Conservation (phyloP, 92 coral and sea anemone genomes). For the Actinostola sp. region DNA sequence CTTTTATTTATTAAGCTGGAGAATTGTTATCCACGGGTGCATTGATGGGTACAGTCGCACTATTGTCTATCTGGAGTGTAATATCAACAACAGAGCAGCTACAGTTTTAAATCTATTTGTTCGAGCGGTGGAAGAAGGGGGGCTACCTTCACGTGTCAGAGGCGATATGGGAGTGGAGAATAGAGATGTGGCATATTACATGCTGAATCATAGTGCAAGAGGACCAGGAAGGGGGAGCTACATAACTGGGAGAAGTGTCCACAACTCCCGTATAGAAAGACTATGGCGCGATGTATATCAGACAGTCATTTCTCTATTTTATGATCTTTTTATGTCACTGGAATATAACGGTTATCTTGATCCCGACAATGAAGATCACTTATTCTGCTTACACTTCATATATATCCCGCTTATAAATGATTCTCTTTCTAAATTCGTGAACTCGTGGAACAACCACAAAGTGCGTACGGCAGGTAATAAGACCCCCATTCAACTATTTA, state of each 20-base stretch:
- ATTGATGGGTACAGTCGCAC: constrained; percentile 65
- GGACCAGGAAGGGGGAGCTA: no score
- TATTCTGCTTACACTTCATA: constrained; percentile 46
- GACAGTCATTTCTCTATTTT: constrained; percentile 41
- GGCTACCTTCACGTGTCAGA: constrained; percentile 60
- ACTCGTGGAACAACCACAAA: constrained; percentile 55
- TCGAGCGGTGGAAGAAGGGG: constrained; percentile 68
- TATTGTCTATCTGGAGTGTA: constrained; percentile 46
- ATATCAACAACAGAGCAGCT: constrained; percentile 47
- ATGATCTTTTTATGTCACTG: constrained; percentile 23
- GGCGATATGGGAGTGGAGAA: constrained; percentile 78
- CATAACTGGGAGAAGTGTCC: constrained; percentile 58
- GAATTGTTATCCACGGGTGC: constrained; percentile 61
- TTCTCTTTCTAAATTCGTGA: constrained; percentile 30
- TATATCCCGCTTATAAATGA: constrained; percentile 31
- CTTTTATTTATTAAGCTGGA: constrained; percentile 58
- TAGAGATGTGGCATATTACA: constrained; percentile 52
- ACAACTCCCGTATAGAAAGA: constrained; percentile 53
- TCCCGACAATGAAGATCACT: constrained; percentile 17
- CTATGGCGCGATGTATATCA: constrained; percentile 60
- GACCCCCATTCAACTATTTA: constrained; percentile 62
- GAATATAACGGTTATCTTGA: constrained; percentile 33
- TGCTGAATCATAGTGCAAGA: constrained; percentile 44
- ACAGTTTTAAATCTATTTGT: constrained; percentile 48
- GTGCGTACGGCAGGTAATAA: constrained; percentile 59